These are phyloP conservation scores for Trypoxylus dichotomus DNA, from an alignment of 1,140 invertebrate genomes.

Conservation along the genomic window DNA sequence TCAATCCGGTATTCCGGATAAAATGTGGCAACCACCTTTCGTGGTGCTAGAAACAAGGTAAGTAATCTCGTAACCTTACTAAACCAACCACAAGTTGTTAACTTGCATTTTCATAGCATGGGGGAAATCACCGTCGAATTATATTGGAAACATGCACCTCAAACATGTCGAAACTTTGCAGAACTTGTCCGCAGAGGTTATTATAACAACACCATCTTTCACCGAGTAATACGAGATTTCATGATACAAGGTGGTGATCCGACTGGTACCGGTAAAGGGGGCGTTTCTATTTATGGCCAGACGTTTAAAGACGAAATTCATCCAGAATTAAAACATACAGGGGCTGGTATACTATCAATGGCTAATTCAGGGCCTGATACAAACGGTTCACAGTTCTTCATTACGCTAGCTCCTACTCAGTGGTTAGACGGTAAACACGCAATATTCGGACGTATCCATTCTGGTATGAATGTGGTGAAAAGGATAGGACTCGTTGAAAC, in stretches of 20 bases:
- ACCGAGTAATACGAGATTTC: constrained; percentile 94
- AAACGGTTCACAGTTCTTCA: constrained; percentile 98
- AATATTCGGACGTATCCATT: constrained; percentile 89
- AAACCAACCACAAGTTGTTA: background rate
- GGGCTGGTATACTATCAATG: constrained; percentile 70
- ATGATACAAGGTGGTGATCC: constrained; percentile 98
- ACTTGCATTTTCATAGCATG: constrained; percentile 72
- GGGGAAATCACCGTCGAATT: constrained; percentile 89
- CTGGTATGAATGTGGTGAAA: constrained; percentile 89
- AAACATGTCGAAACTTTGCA: constrained; percentile 95
- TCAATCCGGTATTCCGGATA: constrained; percentile 73
- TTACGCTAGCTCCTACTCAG: constrained; percentile 93
- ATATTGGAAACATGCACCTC: constrained; percentile 97
- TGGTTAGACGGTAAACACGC: constrained; percentile 98
- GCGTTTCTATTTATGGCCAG: constrained; percentile 94
- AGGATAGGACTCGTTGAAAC: constrained; percentile 91
- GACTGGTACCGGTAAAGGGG: constrained; percentile 92
- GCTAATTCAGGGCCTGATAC: constrained; percentile 93
- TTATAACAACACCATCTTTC: constrained; percentile 96
- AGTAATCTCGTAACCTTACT: constrained; percentile 48
- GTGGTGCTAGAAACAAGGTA: constrained; percentile 79
- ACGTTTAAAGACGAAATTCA: constrained; percentile 96
- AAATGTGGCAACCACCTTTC: constrained; percentile 84
- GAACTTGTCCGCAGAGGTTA: constrained; percentile 90
- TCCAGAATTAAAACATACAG: constrained; percentile 92